Base-by-base conservation (phyloP, 2,888 invertebrate species). In the Dolichopus griseipennis region DNA sequence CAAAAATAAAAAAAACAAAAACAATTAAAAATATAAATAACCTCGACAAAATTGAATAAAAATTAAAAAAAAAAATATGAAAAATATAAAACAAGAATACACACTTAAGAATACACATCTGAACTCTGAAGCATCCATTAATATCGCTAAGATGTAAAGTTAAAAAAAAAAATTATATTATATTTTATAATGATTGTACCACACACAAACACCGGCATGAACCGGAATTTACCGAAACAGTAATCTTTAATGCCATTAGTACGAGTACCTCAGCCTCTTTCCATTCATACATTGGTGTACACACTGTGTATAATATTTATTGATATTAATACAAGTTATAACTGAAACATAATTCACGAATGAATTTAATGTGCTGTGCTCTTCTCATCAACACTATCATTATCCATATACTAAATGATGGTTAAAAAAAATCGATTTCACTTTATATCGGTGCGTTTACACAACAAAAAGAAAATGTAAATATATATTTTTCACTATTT, bases 31-130 rank as follows among this genome's bases (percentile, higher is more conserved):
- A n/a, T 10, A 43, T 15, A 52, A 12, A 15, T 18, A 52, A 52
- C 52, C 52, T 52, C 52, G 52, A 52, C 52, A 52, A 52, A 52
- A 52, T 52, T n/a, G 52, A 52, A 52, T 52, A 15, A 41, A 41
- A 27, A 27, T 27, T 4, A 27, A 27, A 12, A 41, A 41, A 27
- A 27, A 27, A 12, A 41, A 41, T 41, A 8, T 9, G 41, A 27
- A 41, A 41, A 41, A 41, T 7, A 41, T 37, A 27, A 27, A 27
- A 27, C 27, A 27, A 27, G 5, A 27, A 27, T 27, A 27, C 5
- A 27, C 52, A 52, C 9, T 52, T 9, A 52, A 52, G 18, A n/a
- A n/a, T n/a, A n/a, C n/a, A n/a, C n/a, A n/a, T n/a, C n/a, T n/a
- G n/a, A n/a, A n/a, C n/a, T n/a, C 52, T 52, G 52, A 52, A 52